These are phyloP conservation scores for Mythimna pallens DNA, from an alignment of 2,888 invertebrate genomes.

Conservation along the genomic window DNA sequence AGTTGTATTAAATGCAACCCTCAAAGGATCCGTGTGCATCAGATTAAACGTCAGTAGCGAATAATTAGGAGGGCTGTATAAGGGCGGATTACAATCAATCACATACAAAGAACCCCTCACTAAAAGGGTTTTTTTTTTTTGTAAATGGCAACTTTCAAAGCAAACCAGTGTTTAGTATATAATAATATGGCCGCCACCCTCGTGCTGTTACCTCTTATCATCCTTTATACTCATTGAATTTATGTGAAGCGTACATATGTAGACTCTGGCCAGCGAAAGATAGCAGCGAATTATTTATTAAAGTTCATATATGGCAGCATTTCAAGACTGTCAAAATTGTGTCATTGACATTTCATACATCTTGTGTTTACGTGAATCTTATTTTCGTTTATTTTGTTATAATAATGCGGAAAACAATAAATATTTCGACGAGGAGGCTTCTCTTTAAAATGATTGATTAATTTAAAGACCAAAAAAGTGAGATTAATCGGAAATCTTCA, in stretches of 20 bases:
- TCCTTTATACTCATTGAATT: not conserved
- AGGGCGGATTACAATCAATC: conserved; percentile 1
- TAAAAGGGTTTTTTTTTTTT: not conserved
- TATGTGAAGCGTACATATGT: not conserved
- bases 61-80: conserved; percentile 14
- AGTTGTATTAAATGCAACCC: conserved; percentile 2
- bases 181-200: conserved; percentile 1
- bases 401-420: no score
- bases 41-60: not conserved
- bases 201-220: not conserved
- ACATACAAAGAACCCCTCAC: not conserved
- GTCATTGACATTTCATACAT: no score
- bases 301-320: no score
- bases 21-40: conserved; percentile 9
- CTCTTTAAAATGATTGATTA: no score
- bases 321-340: no score
- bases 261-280: no score
- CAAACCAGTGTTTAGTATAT: not conserved
- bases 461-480: no score
- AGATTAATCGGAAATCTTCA: no score
- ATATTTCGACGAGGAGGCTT: no score
- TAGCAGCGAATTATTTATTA: no score
- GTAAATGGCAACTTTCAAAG: not conserved
- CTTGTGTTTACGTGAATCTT: no score
- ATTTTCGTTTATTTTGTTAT: no score